Evolutionary conservation across 2,113 vertebrate species (phyloP).

Genomic region (Neomonachus schauinslandi): DNA sequence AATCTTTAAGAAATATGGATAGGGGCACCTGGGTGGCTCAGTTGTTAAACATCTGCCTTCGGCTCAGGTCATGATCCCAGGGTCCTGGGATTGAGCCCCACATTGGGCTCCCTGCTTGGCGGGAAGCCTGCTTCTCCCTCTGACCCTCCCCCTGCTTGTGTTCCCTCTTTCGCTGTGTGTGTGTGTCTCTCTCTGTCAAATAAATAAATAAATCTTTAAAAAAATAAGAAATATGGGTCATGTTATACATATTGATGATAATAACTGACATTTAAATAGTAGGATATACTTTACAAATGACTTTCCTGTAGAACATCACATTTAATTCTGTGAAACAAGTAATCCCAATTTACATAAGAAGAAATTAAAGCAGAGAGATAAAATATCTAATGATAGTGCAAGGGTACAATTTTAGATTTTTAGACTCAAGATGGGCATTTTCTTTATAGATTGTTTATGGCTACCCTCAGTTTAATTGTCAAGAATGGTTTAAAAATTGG

Average conservation of each 20-base stretch:
- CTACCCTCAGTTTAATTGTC: constrained; percentile 37
- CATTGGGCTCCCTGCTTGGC: too few species aligned
- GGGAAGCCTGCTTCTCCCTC: too few species aligned
- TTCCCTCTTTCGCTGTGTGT: too few species aligned
- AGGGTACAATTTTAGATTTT: not conserved
- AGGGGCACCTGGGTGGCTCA: not conserved
- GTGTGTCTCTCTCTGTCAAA: too few species aligned
- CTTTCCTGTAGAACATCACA: not conserved
- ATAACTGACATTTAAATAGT: not conserved
- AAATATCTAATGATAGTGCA: not conserved
- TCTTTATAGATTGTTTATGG: not conserved
- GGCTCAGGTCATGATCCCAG: too few species aligned
- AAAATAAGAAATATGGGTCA: not conserved
- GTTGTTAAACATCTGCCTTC: too few species aligned
- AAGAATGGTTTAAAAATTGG: constrained; percentile 43
- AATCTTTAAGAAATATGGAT: constrained; percentile 5
- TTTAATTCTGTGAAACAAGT: not conserved
- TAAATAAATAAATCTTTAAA: too few species aligned
- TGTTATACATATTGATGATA: not conserved
- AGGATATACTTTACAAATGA: not conserved
- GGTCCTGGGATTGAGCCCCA: too few species aligned
- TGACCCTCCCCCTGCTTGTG: too few species aligned
- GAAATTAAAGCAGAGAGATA: constrained; percentile 6
- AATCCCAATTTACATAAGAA: not conserved
- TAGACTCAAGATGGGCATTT: not conserved